phyloP scores from a whole-genome alignment of 1,140 invertebrate species.

The Trinorchestia longiramus region DNA sequence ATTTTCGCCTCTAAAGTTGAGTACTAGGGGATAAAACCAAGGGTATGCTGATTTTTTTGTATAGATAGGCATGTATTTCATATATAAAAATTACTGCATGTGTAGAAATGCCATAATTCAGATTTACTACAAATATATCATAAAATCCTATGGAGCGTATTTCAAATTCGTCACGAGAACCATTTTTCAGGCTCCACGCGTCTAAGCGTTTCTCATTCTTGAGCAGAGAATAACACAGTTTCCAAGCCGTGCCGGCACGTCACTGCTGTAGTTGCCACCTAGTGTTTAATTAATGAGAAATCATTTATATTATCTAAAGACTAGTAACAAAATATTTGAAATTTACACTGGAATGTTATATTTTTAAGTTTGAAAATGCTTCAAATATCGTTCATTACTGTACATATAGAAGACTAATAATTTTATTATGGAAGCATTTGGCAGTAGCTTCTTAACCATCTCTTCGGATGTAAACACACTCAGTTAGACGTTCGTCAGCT shows the following conservation, averaged over 20 bases:
- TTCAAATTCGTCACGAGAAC: not conserved
- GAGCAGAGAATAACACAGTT: constrained; percentile 18
- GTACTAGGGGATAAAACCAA: not conserved
- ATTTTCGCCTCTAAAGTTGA: not conserved
- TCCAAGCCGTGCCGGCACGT: constrained; percentile 17
- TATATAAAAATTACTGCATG: not conserved
- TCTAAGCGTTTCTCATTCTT: constrained; percentile 8
- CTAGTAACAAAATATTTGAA: not conserved
- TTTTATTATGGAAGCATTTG: not conserved
- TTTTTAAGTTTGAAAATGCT: not conserved
- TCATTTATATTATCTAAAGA: not conserved
- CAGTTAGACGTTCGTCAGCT: not conserved
- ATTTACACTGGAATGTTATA: not conserved
- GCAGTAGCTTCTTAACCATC: not conserved
- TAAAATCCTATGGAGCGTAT: not conserved
- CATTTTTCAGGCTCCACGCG: constrained; percentile 46
- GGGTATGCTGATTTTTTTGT: not conserved
- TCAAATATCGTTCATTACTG: not conserved
- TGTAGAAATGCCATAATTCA: not conserved
- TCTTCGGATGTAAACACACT: constrained; percentile 36
- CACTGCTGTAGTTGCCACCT: constrained; percentile 9
- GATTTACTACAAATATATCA: not conserved
- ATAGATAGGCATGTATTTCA: not conserved
- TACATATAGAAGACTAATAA: not conserved
- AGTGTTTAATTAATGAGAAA: not conserved